Evolutionary conservation across 2,888 invertebrate genomes (phyloP).

Genomic region (Gibbula magus): DNA sequence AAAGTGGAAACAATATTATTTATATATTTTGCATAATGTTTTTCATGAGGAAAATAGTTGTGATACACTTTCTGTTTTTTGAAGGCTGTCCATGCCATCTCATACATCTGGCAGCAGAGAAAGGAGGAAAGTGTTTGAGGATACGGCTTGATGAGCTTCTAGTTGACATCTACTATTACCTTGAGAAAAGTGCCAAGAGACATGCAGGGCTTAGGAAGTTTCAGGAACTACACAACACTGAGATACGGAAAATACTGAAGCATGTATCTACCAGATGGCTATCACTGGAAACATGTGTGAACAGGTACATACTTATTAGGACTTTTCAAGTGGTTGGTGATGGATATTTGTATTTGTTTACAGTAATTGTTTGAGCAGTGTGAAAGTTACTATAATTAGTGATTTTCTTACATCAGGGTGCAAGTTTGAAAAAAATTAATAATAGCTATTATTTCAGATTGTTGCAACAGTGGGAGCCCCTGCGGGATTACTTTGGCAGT

Average conservation of each 20-base stretch:
- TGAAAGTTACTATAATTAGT: too few species aligned
- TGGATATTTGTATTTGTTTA: too few species aligned
- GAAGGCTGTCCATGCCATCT: conserved; percentile 37
- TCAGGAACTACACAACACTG: background rate
- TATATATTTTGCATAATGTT: too few species aligned
- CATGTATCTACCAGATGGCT: conserved; percentile 27
- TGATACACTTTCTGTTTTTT: background rate
- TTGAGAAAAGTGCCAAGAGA: conserved; percentile 21
- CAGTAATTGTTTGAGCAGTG: too few species aligned
- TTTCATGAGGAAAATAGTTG: background rate
- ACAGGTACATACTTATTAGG: background rate
- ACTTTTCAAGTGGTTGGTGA: too few species aligned
- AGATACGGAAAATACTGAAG: conserved; percentile 12
- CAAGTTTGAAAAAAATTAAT: too few species aligned
- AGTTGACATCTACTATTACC: conserved; percentile 27
- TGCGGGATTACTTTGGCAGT: too few species aligned
- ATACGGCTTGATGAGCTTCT: conserved; percentile 26
- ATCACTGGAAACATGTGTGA: background rate
- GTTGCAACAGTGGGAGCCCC: too few species aligned
- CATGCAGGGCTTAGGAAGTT: background rate
- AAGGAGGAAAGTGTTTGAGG: conserved; percentile 25
- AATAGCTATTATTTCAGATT: too few species aligned
- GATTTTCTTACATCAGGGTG: too few species aligned
- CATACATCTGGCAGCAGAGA: conserved; percentile 32
- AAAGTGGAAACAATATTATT: background rate